Percentiles rank a stretch among this genome's conserved stretches.
Conservation (phyloP, 2,888 invertebrate species). For the Perizoma affinitatum region DNA sequence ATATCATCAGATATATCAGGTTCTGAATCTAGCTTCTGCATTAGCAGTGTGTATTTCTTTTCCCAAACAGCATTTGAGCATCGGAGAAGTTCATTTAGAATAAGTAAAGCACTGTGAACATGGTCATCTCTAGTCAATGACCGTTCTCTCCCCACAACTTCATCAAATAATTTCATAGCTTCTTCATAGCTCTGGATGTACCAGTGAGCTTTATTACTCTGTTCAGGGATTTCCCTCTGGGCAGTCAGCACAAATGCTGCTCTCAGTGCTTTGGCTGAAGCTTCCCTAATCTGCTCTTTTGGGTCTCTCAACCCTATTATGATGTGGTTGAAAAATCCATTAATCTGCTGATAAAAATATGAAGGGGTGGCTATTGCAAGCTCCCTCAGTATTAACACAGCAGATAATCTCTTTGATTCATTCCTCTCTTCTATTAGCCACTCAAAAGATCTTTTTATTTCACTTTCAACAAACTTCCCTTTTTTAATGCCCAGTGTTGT, state of each 20-base stretch:
- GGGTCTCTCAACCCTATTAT: conserved; percentile 95
- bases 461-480: conserved; percentile 97
- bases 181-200: conserved; percentile 97
- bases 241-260: conserved; percentile 97
- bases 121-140: conserved; percentile 94
- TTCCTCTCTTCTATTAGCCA: conserved; percentile 96
- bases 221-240: conserved; percentile 96
- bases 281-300: conserved; percentile 95
- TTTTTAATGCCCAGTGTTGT: conserved; percentile 95
- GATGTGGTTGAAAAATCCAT: conserved; percentile 95
- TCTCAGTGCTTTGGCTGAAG: conserved; percentile 95
- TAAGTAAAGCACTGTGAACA: conserved; percentile 95
- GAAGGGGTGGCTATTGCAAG: conserved; percentile 98
- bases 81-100: conserved; percentile 96
- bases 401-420: conserved; percentile 95
- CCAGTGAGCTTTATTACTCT: conserved; percentile 94
- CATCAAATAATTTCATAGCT: conserved; percentile 90
- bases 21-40: conserved; percentile 83
- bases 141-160: conserved; percentile 79
- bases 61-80: conserved; percentile 96
- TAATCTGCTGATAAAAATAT: conserved; percentile 97
- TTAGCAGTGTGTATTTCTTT: conserved; percentile 88
- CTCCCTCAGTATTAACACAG: conserved; percentile 95
- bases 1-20: conserved; percentile 80
- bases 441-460: conserved; percentile 96